Evolutionary conservation across 2,113 vertebrate species (phyloP).

Genomic region (Oryzias curvinotus): DNA sequence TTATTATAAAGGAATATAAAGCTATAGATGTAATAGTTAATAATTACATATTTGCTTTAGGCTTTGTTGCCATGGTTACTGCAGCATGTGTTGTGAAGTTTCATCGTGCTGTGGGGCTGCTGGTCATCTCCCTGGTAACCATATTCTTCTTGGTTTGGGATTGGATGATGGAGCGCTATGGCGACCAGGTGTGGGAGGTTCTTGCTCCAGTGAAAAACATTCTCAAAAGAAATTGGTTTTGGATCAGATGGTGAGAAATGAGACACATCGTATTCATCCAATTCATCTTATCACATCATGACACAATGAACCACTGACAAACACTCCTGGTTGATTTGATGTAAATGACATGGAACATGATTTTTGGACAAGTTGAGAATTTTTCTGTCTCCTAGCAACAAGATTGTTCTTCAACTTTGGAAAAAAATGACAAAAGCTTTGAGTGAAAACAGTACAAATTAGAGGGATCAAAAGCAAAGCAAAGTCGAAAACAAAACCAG

Average conservation of each 20-base stretch:
- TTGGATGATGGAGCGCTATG: constrained; percentile 77
- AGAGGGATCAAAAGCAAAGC: constrained; percentile 21
- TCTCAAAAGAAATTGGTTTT: constrained; percentile 73
- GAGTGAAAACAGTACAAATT: constrained; percentile 17
- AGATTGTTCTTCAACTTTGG: constrained; percentile 12
- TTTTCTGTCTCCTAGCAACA: constrained; percentile 30
- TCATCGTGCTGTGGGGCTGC: constrained; percentile 78
- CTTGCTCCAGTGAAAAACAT: constrained; percentile 59
- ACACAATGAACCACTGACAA: constrained; percentile 2
- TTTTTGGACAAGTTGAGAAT: not conserved
- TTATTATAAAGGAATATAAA: not conserved
- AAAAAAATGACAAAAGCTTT: constrained; percentile 16
- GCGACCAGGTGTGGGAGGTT: constrained; percentile 63
- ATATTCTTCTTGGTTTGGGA: constrained; percentile 85
- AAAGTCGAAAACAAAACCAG: constrained; percentile 7
- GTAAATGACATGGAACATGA: not conserved
- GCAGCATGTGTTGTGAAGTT: constrained; percentile 85
- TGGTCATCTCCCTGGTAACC: constrained; percentile 75
- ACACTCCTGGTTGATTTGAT: not conserved
- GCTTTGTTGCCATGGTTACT: constrained; percentile 75
- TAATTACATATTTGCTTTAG: constrained; percentile 65
- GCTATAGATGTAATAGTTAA: constrained; percentile 9
- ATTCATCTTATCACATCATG: not conserved
- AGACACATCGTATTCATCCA: not conserved
- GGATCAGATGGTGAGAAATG: constrained; percentile 83